Base-by-base conservation (phyloP, 2,113 vertebrate genomes). In the Myrmecophaga tridactyla region DNA sequence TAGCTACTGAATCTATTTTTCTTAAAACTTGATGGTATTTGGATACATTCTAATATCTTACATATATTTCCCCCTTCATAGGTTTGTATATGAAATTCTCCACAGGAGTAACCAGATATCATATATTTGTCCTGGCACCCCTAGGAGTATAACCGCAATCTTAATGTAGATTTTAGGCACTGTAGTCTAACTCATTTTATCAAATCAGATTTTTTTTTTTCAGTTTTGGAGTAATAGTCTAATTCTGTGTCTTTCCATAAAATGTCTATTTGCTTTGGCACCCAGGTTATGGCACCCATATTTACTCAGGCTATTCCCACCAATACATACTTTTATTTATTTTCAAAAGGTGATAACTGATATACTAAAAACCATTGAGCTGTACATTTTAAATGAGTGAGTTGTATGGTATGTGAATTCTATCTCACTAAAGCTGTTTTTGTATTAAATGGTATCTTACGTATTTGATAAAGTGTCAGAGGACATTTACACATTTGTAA, bases 61-160 rank as follows among this genome's bases (percentile, higher is more conserved):
- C 15, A 75, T 51, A 69, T 60, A 77, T 65, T 41, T 85, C 5
- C 90, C 67, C 65, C 46, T 91, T 86, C 25, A 41, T 18, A 85
- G 51, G 73, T 90, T 62, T 83, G 56, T 76, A n/a, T 76, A n/a
- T 67, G 81, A 86, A 80, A 85, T 94, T 96, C 70, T 70, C 80
- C 65, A 87, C 34, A 84, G 51, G 41, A 76, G 88, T 80, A 92
- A 58, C 67, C 56, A 56, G 72, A 90, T 63, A 86, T 58, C 60
- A 67, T 72, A 10, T 39, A 73, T 90, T 84, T 96, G 36, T 53
- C 46, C 25, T 86, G 58, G 29, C 31, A 76, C 34, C 17, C 25
- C n/a, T 18, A 65, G 36, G 58, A 46, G 7, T 75, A 67, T 3
- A 70, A 41, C 48, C 65, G 82, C n/a, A 72, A 67, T 89, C 29